Evolutionary conservation across 92 coral and sea anemone genomes (phyloP).

Genomic region (Porites lobata): DNA sequence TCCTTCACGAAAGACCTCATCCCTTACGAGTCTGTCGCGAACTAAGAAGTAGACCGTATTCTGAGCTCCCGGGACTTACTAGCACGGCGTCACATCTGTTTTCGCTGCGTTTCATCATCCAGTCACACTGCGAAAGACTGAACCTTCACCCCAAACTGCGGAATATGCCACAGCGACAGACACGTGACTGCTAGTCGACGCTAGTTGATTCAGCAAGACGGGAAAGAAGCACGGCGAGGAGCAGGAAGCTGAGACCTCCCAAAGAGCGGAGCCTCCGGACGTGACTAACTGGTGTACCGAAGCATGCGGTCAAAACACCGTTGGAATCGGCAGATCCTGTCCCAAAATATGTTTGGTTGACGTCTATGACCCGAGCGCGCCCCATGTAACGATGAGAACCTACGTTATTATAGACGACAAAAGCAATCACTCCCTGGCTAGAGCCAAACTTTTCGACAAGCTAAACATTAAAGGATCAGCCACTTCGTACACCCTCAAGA

Average conservation of each 20-base stretch:
- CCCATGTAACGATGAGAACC: slow-evolving; percentile 15
- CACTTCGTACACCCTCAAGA: slow-evolving; percentile 10
- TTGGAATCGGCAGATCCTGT: slow-evolving; percentile 38
- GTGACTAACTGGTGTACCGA: slow-evolving; percentile 46
- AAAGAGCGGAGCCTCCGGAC: slow-evolving; percentile 64
- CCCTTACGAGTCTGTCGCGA: too few species aligned
- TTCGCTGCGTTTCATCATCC: neutral
- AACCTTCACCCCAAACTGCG: slow-evolving; percentile 1
- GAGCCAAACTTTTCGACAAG: slow-evolving; percentile 24
- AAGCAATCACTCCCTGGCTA: slow-evolving; percentile 58
- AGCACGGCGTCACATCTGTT: slow-evolving; percentile 33
- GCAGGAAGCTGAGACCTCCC: slow-evolving; percentile 9
- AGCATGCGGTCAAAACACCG: slow-evolving; percentile 19
- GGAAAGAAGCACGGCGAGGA: neutral
- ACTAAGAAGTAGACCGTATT: too few species aligned
- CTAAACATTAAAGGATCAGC: slow-evolving; percentile 23
- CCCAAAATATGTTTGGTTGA: slow-evolving; percentile 60
- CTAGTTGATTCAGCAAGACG: neutral
- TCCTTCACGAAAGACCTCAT: neutral
- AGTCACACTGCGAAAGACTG: slow-evolving; percentile 57
- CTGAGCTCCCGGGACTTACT: neutral
- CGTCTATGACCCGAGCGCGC: neutral
- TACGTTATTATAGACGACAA: slow-evolving; percentile 61
- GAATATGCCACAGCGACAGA: slow-evolving; percentile 59
- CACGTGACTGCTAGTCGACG: too few species aligned